A percentile compares a stretch with the other conserved stretches of the same genome.
These are phyloP conservation scores for Manis pentadactyla DNA, from an alignment of 2,797 vertebrate species.

Conservation along the genomic window DNA sequence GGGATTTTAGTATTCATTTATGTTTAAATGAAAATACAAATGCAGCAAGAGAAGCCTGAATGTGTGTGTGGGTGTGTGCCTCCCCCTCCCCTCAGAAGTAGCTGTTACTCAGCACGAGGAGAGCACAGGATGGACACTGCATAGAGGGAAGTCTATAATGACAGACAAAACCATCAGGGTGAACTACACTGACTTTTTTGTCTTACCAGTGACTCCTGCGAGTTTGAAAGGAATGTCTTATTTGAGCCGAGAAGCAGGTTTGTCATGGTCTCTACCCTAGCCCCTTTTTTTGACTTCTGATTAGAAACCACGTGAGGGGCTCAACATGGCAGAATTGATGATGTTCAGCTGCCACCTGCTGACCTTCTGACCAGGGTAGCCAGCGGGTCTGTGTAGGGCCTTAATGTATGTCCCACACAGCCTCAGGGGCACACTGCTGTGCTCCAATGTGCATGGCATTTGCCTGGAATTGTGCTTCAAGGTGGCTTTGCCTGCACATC, in stretches of 20 bases:
- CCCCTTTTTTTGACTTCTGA: background rate
- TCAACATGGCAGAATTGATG: fast-evolving
- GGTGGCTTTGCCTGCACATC: background rate
- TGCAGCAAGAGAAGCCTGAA: background rate
- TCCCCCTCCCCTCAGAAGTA: background rate
- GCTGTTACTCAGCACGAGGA: background rate
- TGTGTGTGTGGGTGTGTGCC: too few species aligned
- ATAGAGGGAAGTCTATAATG: background rate
- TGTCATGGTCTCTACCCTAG: background rate
- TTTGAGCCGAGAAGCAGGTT: background rate
- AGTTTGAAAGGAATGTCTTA: background rate
- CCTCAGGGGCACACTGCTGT: background rate
- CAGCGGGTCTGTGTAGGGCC: too few species aligned
- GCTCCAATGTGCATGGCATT: background rate
- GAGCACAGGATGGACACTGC: background rate
- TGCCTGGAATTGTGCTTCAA: background rate
- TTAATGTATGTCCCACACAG: too few species aligned
- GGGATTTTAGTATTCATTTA: slow-evolving; percentile 66
- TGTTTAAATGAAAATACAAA: slow-evolving; percentile 48
- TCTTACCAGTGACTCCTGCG: background rate
- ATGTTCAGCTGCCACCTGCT: background rate
- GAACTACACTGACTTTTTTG: background rate
- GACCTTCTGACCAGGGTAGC: background rate
- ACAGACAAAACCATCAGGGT: background rate
- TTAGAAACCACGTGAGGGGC: background rate